Percentiles rank a stretch among this genome's conserved stretches.
Evolutionary conservation across 2,888 invertebrate species (phyloP).

Genomic region (Ochlodes sylvanus): DNA sequence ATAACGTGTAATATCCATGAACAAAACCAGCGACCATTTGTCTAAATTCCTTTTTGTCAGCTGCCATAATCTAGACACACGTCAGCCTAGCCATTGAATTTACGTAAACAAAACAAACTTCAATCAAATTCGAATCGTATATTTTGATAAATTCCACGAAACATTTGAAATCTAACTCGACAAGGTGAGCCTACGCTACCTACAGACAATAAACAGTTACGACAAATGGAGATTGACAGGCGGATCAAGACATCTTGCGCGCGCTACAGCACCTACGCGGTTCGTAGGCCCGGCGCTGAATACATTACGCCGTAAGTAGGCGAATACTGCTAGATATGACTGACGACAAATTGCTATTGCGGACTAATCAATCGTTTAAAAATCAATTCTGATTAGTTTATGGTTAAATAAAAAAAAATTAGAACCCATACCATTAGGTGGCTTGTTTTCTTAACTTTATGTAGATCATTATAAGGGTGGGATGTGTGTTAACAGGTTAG

Average conservation of each 20-base stretch:
- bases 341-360: conserved; percentile 82
- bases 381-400: conserved; percentile 45
- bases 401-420: no score
- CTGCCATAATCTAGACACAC: not conserved
- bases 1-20: no score
- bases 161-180: conserved; percentile 1
- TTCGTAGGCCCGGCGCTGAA: conserved; percentile 73
- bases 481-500: no score
- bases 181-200: conserved; percentile 19
- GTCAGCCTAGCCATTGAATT: not conserved
- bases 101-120: conserved; percentile 15
- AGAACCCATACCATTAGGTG: no score
- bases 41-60: no score
- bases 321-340: conserved; percentile 71
- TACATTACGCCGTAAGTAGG: conserved; percentile 80
- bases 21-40: no score
- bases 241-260: conserved; percentile 60
- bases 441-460: no score
- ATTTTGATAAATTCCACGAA: conserved; percentile 5
- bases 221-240: conserved; percentile 36
- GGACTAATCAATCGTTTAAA: conserved; percentile 71
- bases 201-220: conserved; percentile 32
- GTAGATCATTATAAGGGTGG: no score
- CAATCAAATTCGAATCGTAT: not conserved
- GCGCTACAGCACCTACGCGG: conserved; percentile 67